Conservation (phyloP, 2,113 vertebrate genomes). For the Alligator sinensis region DNA sequence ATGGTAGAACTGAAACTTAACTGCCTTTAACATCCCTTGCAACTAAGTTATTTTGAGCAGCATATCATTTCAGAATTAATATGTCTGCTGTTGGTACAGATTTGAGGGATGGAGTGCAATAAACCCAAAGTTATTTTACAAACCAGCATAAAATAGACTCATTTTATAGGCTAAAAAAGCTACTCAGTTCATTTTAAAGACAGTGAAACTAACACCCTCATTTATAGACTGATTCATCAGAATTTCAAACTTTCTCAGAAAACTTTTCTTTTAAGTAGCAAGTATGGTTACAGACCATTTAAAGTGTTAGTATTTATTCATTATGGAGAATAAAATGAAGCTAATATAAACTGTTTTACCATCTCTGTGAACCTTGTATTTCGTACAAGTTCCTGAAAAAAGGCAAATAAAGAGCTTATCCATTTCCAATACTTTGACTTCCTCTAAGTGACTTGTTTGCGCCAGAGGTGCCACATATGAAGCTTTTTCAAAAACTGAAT, state of each 20-base stretch:
- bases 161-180: neutral
- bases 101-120: neutral
- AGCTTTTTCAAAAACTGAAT: neutral
- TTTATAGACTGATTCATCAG: neutral
- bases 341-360: neutral
- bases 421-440: neutral
- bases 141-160: neutral
- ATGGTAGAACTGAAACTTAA: neutral
- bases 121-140: neutral
- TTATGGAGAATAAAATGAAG: neutral
- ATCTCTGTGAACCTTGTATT: neutral
- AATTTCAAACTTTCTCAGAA: neutral
- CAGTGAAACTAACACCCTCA: neutral
- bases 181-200: neutral
- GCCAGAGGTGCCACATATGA: neutral
- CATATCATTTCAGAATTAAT: neutral
- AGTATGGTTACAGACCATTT: neutral
- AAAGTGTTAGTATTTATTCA: constrained; percentile 9
- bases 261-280: neutral
- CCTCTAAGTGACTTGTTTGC: neutral
- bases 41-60: neutral
- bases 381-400: neutral
- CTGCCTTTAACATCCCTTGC: neutral
- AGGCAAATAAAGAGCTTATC: constrained; percentile 9
- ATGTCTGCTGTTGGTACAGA: neutral